Conservation (phyloP, 2,888 invertebrate genomes). For the Trimorus sp. region DNA sequence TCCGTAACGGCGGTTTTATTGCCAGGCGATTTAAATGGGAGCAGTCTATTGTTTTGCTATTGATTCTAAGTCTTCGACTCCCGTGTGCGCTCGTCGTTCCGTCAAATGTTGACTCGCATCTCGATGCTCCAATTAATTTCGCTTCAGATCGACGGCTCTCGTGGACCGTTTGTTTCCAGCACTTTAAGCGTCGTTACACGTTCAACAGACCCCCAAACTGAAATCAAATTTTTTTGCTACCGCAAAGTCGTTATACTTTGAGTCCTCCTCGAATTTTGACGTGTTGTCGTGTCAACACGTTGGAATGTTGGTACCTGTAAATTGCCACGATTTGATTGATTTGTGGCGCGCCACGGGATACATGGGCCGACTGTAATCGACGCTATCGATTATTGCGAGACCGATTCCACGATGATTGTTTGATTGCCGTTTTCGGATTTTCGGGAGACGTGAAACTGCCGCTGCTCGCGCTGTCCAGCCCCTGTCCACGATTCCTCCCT, state of each 20-base stretch:
- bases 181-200: background rate
- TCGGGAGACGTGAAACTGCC: constrained; percentile 81
- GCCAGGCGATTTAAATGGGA: constrained; percentile 12
- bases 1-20: background rate
- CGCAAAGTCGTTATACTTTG: too few relatives aligned
- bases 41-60: constrained; percentile 23
- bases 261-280: too few relatives aligned
- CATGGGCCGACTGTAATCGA: constrained; percentile 44
- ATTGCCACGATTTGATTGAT: constrained; percentile 38
- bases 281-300: constrained; percentile 46
- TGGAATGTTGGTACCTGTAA: constrained; percentile 60
- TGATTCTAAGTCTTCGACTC: constrained; percentile 24
- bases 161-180: constrained; percentile 14
- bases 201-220: background rate
- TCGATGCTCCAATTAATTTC: constrained; percentile 43
- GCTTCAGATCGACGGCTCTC: constrained; percentile 12
- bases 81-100: constrained; percentile 24
- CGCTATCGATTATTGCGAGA: constrained; percentile 53
- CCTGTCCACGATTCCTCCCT: constrained; percentile 65
- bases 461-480: constrained; percentile 82
- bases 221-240: background rate
- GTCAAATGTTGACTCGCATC: constrained; percentile 34
- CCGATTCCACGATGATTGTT: constrained; percentile 51
- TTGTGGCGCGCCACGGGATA: constrained; percentile 47
- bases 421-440: constrained; percentile 69